Conservation (phyloP, 2,797 vertebrate genomes). For the Phoebastria nigripes region DNA sequence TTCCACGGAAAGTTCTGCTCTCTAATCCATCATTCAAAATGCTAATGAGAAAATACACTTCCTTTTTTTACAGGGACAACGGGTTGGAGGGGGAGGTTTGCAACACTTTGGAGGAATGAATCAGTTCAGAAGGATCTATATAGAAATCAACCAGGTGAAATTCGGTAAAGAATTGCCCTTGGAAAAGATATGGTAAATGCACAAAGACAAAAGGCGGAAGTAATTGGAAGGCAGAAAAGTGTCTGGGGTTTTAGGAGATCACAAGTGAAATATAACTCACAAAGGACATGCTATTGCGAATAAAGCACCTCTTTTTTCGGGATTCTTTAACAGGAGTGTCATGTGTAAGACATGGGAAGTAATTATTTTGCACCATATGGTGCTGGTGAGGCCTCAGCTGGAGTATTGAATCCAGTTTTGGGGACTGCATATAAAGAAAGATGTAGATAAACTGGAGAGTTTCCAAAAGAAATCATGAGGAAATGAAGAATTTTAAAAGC, state of each 20-base stretch:
- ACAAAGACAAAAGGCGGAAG: not conserved
- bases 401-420: slow-evolving; percentile 66
- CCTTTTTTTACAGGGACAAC: not conserved
- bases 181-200: not conserved
- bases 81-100: rapidly evolving
- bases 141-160: not conserved
- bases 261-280: slow-evolving; percentile 24
- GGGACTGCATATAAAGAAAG: slow-evolving; percentile 60
- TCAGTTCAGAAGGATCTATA: not conserved
- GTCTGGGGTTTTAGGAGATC: not conserved
- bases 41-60: not conserved
- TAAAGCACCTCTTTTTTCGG: slow-evolving; percentile 44
- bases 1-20: not conserved
- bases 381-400: slow-evolving; percentile 68
- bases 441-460: slow-evolving; percentile 60
- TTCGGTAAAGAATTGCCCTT: not conserved
- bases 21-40: not conserved
- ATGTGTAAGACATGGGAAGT: slow-evolving; percentile 70
- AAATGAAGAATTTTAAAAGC: slow-evolving; percentile 42
- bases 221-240: not conserved
- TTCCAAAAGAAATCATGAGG: slow-evolving; percentile 57
- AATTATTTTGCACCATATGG: slow-evolving; percentile 71
- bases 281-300: slow-evolving; percentile 53
- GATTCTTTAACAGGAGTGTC: slow-evolving; percentile 67
- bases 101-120: not conserved